A percentile compares a stretch with the other conserved stretches of the same genome.
Evolutionary conservation across 2,888 invertebrate species (phyloP).

Genomic region (Atrina japonica): DNA sequence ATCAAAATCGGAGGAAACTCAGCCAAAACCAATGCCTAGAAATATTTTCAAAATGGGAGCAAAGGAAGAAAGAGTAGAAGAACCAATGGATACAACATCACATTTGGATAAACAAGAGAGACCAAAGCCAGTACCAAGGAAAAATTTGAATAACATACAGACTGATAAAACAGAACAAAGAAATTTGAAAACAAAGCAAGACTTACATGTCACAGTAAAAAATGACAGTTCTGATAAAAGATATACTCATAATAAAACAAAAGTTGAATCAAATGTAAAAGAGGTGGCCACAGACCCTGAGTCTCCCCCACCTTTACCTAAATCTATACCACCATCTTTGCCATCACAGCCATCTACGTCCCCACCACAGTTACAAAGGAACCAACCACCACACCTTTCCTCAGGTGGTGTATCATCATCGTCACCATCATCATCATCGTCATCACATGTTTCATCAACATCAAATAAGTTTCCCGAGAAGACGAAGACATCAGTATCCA

Average conservation of each 20-base stretch:
- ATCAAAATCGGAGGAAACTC: conserved; percentile 3
- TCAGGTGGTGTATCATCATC: conserved; percentile 24
- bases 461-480: not conserved
- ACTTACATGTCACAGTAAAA: too few species aligned
- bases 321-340: not conserved
- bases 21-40: conserved; percentile 16
- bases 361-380: conserved; percentile 56
- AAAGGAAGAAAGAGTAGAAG: conserved; percentile 4
- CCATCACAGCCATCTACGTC: conserved; percentile 33
- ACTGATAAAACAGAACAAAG: not conserved
- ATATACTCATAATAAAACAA: not conserved
- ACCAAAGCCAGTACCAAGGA: not conserved
- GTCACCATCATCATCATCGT: conserved; percentile 18
- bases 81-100: conserved; percentile 10
- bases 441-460: not conserved
- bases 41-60: conserved; percentile 11
- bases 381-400: conserved; percentile 50
- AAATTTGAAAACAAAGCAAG: not conserved
- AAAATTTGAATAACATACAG: not conserved
- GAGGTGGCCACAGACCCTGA: not conserved
- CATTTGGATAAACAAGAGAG: not conserved
- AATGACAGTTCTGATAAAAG: too few species aligned
- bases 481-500: not conserved
- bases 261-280: not conserved
- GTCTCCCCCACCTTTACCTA: not conserved